Evolutionary conservation across 1,140 invertebrate species (phyloP), one percentile per base, ranked within the genome.

Genomic region (Mizuhopecten yessoensis): DNA sequence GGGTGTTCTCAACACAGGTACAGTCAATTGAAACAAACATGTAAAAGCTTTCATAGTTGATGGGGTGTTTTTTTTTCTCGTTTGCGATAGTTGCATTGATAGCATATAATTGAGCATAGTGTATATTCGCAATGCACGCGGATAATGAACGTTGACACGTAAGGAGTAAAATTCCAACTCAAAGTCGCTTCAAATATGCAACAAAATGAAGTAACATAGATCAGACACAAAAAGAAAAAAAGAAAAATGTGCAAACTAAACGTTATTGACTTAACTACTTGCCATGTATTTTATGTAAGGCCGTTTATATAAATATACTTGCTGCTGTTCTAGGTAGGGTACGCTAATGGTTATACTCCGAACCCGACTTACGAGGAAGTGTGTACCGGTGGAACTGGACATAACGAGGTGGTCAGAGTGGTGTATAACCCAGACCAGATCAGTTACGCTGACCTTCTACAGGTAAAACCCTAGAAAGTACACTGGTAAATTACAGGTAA

Each of bases 361-460:
- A 96, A 96, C 90, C 96, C 96, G 20, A 95, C 93, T 2, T 96
- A 96, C 89, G 92, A 95, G 90, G 96, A 96, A 91, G 96, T 96
- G 0, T 97, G 96, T 90, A 94, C 95, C 20, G 96, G 95, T 33
- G 88, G 93, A 87, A 97, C 96, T 33, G 96, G 96, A 34, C 96
- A 97, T 90, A 94, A 93, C 90, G 96, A 97, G 92, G 96, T 96
- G n/a, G 96, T 96, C 20, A 92, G 96, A 92, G 93, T 97, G 13
- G 92, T 95, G 0, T 97, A 94, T 93, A 93, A 96, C 34, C 96
- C 96, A 0, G 88, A 89, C 17, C 94, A 94, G 29, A 94, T 95
- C 17, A 88, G 92, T 34, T 96, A 95, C 89, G 57, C 45, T 33
- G 93, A 95, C 34, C 86, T 96, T 3, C 88, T 96, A 34, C 93